Percentiles rank a stretch among this genome's conserved stretches.
Conservation (phyloP, 2,888 invertebrate genomes). For the Corbicula japonica region DNA sequence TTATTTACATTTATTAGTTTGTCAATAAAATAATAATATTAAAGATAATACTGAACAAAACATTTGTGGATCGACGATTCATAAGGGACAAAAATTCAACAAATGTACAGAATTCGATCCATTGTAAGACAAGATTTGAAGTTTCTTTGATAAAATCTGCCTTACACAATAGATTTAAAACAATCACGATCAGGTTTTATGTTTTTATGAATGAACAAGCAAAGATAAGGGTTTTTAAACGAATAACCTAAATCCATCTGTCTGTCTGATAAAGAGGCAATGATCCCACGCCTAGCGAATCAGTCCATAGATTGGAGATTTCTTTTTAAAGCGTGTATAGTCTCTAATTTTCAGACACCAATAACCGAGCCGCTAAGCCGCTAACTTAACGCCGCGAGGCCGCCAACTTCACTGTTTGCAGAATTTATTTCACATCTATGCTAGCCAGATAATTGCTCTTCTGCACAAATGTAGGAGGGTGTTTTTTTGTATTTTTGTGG, state of each 20-base stretch:
- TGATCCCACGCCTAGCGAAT: not conserved
- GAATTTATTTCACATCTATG: too few relatives aligned
- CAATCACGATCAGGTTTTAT: not conserved
- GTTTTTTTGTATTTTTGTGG: too few relatives aligned
- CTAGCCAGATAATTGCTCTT: too few relatives aligned
- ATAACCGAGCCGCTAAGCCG: too few relatives aligned
- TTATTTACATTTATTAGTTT: conserved; percentile 3
- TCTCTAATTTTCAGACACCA: too few relatives aligned
- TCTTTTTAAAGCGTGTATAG: too few relatives aligned
- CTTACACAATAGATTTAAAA: not conserved
- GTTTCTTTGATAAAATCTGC: not conserved
- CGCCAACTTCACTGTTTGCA: too few relatives aligned
- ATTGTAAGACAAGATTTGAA: not conserved
- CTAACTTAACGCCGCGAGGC: too few relatives aligned
- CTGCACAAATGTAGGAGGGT: too few relatives aligned
- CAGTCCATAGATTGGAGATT: conserved; percentile 1
- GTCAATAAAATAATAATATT: conserved; percentile 1
- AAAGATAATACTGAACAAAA: conserved; percentile 4
- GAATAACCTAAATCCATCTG: not conserved
- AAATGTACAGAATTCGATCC: not conserved
- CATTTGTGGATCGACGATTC: not conserved
- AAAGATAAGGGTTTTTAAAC: conserved; percentile 17
- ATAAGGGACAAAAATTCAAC: conserved; percentile 1
- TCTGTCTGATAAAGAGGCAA: not conserved
- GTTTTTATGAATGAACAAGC: not conserved